Base-by-base conservation (phyloP, 2,888 invertebrate species). In the Drosophila anomalipes region DNA sequence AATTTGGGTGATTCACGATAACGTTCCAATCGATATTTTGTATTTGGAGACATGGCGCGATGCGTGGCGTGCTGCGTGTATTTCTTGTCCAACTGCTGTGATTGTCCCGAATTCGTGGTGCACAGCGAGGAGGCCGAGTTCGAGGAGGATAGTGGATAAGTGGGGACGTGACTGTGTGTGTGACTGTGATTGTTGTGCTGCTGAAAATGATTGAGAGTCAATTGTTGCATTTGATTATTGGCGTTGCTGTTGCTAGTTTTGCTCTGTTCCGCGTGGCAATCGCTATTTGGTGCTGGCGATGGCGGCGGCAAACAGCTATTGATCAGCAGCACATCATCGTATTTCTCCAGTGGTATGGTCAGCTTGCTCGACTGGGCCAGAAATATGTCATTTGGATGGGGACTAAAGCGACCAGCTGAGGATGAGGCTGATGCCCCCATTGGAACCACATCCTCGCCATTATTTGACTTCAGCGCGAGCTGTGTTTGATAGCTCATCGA, bases 251-350 rank as follows among this genome's bases (percentile, higher is more conserved):
- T 39, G 12, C 47, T 39, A 0, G 47, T 32, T 5, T 78, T 76
- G 26, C 22, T 51, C 39, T 59, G 60, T 28, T 57, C 57, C 28
- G 35, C 28, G 14, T 39, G 56, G 37, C 92, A 91, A 65, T 93
- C 94, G 70, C 89, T 93, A 51, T 92, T 93, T 9, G 94, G 94
- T 4, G 94, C 93, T 19, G 94, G 94, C 4, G 94, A 94, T 14
- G 94, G 93, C 12, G 94, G 94, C 3, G 94, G 93, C 41, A 93
- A 71, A 54, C 93, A 92, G 52, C 92, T 92, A 3, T 87, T 82
- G 14, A 89, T 76, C 19, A 81, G 49, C 0, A 83, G 52, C 0
- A 83, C 70, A 60, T 93, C 94, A 41, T 93, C 93, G 72, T 92
- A 44, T 87, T 86, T 76, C 79, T 91, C 73, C 32, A 87, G 33